Conservation (phyloP, 2,113 vertebrate species). For the Melanotaenia duboulayi region DNA sequence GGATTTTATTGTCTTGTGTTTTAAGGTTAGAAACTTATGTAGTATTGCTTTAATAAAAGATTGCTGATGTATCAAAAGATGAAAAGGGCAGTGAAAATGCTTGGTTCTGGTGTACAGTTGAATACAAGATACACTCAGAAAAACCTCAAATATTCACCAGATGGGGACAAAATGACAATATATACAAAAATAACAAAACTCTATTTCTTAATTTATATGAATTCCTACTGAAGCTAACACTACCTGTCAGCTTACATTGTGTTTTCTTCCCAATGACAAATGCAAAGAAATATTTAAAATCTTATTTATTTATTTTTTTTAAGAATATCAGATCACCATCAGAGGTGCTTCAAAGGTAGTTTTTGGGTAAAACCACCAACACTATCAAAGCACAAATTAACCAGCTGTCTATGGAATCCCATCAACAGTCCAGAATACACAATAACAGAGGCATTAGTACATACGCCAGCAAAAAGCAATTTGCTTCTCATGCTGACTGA, state of each 20-base stretch:
- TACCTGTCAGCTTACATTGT: background rate
- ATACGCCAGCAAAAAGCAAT: conserved; percentile 38
- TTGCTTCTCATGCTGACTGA: conserved; percentile 53
- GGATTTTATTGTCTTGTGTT: no score
- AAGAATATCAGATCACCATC: conserved; percentile 10
- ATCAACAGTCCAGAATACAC: conserved; percentile 26
- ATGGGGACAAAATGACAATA: background rate
- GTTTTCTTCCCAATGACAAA: no score
- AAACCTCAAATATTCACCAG: background rate
- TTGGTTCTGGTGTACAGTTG: no score
- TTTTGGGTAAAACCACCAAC: conserved; percentile 17
- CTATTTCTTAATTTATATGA: background rate
- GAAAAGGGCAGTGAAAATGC: no score
- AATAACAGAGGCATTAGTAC: conserved; percentile 20
- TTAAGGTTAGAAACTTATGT: no score
- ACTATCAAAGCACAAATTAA: conserved; percentile 46
- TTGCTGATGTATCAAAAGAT: no score
- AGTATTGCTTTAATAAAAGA: no score
- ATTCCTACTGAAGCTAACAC: background rate
- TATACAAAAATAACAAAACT: no score
- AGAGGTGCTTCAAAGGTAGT: conserved; percentile 10
- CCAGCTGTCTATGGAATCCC: conserved; percentile 70
- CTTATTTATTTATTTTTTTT: no score
- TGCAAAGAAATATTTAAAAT: no score
- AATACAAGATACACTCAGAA: background rate